phyloP scores from a whole-genome alignment of 2,113 vertebrate genomes.

The Prunella himalayana region DNA sequence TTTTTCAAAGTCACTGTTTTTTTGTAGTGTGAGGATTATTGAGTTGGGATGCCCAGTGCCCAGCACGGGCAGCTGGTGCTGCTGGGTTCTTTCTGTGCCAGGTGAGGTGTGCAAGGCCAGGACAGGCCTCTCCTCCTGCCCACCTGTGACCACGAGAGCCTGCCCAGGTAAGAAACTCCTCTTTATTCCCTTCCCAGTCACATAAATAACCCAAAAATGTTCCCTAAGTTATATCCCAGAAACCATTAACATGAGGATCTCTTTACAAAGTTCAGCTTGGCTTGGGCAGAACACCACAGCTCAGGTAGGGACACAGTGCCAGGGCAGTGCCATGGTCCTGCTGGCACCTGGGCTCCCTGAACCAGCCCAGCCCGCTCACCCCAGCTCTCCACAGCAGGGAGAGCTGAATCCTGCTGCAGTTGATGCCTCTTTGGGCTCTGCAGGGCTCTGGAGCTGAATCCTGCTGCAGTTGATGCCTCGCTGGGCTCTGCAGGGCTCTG shows the following conservation, averaged over 20 bases:
- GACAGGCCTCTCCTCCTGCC: background rate
- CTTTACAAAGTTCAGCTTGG: background rate
- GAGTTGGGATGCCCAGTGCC: background rate
- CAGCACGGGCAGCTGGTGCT: background rate
- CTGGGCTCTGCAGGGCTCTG: no score
- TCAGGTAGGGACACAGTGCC: accelerated
- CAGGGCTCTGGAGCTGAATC: no score
- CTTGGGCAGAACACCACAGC: background rate
- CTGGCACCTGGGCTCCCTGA: background rate
- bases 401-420: background rate
- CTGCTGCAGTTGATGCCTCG: background rate
- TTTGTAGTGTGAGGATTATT: background rate
- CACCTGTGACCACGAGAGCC: background rate
- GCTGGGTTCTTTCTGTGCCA: background rate
- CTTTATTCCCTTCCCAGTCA: background rate
- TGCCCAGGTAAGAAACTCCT: background rate
- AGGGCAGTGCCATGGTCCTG: background rate
- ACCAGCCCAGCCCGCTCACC: background rate
- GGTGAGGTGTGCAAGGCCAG: background rate
- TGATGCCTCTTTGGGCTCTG: accelerated
- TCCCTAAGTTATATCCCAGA: accelerated
- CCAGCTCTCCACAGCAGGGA: background rate
- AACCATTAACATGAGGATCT: background rate
- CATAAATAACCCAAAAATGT: background rate
- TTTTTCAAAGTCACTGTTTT: background rate